phyloP scores from a whole-genome alignment of 2,113 vertebrate species.

The Morone chrysops region DNA sequence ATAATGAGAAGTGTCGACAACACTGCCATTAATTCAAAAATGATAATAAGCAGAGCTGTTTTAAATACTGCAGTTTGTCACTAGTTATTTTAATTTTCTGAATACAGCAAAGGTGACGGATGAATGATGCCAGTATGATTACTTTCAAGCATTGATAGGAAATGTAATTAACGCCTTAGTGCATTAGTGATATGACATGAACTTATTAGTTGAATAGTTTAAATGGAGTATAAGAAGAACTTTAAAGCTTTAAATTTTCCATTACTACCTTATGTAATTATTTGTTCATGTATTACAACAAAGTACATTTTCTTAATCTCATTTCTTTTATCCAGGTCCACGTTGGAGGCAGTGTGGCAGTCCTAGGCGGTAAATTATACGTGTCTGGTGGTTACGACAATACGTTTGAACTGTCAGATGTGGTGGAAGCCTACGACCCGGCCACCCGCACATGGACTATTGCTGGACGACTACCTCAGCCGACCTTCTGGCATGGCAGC shows the following conservation, averaged over 20 bases:
- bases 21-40: neutral
- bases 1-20: neutral
- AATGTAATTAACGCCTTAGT: neutral
- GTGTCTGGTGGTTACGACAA: conserved; percentile 98
- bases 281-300: neutral
- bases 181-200: neutral
- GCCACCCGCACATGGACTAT: conserved; percentile 84
- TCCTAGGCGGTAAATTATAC: conserved; percentile 91
- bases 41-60: neutral
- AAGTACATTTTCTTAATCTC: neutral
- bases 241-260: neutral
- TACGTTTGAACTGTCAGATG: conserved; percentile 94
- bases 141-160: neutral
- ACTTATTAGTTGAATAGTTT: neutral
- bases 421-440: conserved; percentile 93
- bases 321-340: conserved; percentile 86
- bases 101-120: neutral
- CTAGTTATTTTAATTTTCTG: neutral
- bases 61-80: neutral
- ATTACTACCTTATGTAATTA: neutral
- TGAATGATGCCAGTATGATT: neutral
- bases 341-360: conserved; percentile 93
- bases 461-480: conserved; percentile 91
- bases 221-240: neutral
- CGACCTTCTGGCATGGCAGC: conserved; percentile 98